Conservation (phyloP, 1,140 invertebrate species). For the Pseudomyrmex flavicornis region DNA sequence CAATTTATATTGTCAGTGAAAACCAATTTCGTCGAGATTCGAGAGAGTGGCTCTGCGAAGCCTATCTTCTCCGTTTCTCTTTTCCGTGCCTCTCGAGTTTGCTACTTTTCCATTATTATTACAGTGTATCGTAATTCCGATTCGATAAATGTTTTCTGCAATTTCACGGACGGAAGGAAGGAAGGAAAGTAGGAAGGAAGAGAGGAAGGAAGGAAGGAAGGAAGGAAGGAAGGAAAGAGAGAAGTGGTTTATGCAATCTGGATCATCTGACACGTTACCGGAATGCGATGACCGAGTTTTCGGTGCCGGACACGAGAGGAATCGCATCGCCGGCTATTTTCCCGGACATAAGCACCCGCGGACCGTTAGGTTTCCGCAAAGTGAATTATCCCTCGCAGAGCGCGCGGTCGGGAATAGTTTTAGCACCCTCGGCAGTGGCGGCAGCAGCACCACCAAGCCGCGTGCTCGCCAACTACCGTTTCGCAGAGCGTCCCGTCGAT, state of each 20-base stretch:
- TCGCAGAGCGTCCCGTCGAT: slow-evolving; percentile 49
- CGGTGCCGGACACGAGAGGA: slow-evolving; percentile 36
- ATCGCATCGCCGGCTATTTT: slow-evolving; percentile 46
- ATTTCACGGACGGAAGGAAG: neutral
- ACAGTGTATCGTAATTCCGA: neutral
- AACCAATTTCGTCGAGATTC: too few species aligned
- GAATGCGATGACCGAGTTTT: slow-evolving; percentile 52
- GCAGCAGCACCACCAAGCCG: neutral
- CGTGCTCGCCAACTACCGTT: slow-evolving; percentile 46
- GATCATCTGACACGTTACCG: slow-evolving; percentile 29
- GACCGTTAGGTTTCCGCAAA: slow-evolving; percentile 51
- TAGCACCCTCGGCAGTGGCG: slow-evolving; percentile 31
- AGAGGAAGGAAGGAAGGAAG: neutral
- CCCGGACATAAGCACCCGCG: slow-evolving; percentile 27
- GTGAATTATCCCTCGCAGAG: slow-evolving; percentile 54
- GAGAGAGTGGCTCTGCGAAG: too few species aligned
- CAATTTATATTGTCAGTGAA: too few species aligned
- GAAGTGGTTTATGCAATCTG: slow-evolving; percentile 33
- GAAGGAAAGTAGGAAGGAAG: too few species aligned
- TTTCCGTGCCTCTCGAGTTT: too few species aligned
- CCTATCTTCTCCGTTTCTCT: too few species aligned
- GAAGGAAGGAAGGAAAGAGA: neutral
- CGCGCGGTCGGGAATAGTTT: slow-evolving; percentile 65
- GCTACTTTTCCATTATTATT: too few species aligned
- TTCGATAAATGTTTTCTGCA: neutral